A percentile compares a stretch with the other conserved stretches of the same genome.
phyloP scores from a whole-genome alignment of 2,113 vertebrate genomes.

The Cyanistes caeruleus region DNA sequence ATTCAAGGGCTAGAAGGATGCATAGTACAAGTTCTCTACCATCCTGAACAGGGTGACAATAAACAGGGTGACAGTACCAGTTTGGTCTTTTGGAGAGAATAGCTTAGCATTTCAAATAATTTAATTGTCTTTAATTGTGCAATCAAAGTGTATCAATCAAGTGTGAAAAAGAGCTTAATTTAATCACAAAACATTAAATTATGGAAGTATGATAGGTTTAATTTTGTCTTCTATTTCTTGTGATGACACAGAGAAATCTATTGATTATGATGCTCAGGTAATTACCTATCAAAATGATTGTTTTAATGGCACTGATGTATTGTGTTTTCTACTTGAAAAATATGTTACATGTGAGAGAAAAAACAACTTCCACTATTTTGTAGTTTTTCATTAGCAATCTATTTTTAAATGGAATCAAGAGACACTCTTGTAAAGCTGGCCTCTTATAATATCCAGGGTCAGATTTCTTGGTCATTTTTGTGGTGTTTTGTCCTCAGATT shows the following conservation, averaged over 20 bases:
- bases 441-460: background rate
- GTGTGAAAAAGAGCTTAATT: background rate
- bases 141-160: background rate
- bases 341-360: background rate
- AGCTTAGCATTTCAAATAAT: background rate
- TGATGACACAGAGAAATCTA: background rate
- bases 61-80: background rate
- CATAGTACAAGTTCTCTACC: background rate
- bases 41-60: background rate
- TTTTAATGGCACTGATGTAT: background rate
- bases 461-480: background rate
- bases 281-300: background rate
- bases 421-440: background rate
- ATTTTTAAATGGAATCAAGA: background rate
- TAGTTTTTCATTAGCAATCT: background rate
- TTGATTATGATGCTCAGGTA: background rate
- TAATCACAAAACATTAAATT: background rate
- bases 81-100: background rate
- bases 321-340: background rate
- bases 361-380: background rate
- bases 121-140: conserved; percentile 29
- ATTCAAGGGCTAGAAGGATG: background rate
- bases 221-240: background rate
- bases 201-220: background rate
- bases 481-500: conserved; percentile 25